A percentile compares a stretch with the other conserved stretches of the same genome.
These are phyloP conservation scores for Daphoenositta chrysoptera DNA, from an alignment of 2,113 vertebrate genomes.

Conservation along the genomic window DNA sequence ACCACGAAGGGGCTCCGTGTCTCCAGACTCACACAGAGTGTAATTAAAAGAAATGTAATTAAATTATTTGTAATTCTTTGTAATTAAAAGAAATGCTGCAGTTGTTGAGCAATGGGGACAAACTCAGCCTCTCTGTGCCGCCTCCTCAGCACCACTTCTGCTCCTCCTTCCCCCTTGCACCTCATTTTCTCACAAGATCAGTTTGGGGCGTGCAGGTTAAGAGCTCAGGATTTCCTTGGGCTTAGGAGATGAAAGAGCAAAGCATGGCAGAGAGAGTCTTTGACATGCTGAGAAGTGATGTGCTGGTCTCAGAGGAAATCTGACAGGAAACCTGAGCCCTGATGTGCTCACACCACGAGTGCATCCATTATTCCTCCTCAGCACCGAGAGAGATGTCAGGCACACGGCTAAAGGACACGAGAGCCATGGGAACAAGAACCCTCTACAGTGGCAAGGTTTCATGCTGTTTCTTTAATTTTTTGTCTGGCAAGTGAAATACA, in stretches of 20 bases:
- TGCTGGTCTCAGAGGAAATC: background rate
- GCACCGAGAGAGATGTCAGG: background rate
- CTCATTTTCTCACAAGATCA: background rate
- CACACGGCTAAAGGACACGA: background rate
- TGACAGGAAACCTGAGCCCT: background rate
- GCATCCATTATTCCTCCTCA: background rate
- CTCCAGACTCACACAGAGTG: background rate
- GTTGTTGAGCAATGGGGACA: background rate
- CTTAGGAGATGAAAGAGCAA: background rate
- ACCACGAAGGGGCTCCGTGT: background rate
- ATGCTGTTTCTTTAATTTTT: constrained; percentile 64
- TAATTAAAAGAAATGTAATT: background rate
- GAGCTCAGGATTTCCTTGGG: background rate
- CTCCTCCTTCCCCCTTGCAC: background rate
- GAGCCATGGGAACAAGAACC: background rate
- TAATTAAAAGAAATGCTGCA: background rate
- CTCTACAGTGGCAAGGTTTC: background rate
- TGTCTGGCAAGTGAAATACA: constrained; percentile 60
- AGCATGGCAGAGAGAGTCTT: background rate
- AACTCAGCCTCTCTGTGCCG: background rate
- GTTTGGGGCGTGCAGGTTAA: background rate
- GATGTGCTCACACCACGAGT: rapidly evolving
- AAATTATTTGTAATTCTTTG: too few relatives aligned
- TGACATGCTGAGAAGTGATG: background rate
- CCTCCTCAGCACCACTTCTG: background rate